Conservation (phyloP, 2,797 vertebrate genomes). For the Mormyrops attenuatus region DNA sequence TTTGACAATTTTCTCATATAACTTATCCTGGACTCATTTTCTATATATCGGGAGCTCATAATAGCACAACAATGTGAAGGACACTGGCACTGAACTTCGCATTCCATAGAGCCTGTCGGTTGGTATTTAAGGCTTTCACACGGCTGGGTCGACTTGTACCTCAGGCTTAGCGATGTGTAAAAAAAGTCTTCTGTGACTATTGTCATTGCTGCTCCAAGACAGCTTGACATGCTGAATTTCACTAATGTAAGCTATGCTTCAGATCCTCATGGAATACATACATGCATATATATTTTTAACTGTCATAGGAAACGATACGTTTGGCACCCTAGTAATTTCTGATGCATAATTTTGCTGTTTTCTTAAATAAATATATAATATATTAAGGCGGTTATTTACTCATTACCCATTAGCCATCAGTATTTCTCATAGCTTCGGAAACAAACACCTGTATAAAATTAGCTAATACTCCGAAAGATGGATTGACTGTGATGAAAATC, state of each 20-base stretch:
- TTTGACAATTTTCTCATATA: neutral
- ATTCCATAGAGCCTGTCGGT: neutral
- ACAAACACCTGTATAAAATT: constrained; percentile 44
- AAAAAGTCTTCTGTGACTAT: constrained; percentile 32
- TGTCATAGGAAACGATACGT: neutral
- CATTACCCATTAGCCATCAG: constrained; percentile 39
- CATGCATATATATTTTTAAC: neutral
- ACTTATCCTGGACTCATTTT: neutral
- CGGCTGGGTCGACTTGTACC: neutral
- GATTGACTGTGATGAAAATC: constrained; percentile 55
- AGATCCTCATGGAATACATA: neutral
- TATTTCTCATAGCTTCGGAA: constrained; percentile 28
- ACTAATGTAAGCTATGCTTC: neutral
- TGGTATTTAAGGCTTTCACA: neutral
- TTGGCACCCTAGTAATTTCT: neutral
- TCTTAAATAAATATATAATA: constrained; percentile 10
- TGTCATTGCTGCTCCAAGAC: constrained; percentile 31
- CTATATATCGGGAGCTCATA: neutral
- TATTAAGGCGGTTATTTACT: constrained; percentile 37
- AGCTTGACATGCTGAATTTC: neutral
- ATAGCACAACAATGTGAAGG: neutral
- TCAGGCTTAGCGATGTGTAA: constrained; percentile 28
- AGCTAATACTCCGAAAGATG: constrained; percentile 44
- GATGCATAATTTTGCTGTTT: neutral
- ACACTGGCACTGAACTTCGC: neutral